Evolutionary conservation across 2,888 invertebrate genomes (phyloP), one percentile per base, ranked within the genome.

Genomic region (Chesias legatella): DNA sequence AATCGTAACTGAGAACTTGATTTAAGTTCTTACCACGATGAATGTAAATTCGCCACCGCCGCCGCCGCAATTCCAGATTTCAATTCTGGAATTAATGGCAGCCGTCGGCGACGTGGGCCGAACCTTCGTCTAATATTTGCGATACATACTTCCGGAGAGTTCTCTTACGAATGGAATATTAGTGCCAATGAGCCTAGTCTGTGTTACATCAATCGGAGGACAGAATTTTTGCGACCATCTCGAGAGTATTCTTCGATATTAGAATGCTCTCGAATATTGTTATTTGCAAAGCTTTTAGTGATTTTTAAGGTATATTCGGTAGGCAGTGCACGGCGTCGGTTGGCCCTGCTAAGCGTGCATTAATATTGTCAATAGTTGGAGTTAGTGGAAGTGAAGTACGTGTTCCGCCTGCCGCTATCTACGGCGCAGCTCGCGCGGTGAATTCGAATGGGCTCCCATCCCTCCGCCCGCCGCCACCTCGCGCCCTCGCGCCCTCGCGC

Each of bases 291-390:
- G 20, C 17, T 41, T 34, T 44, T 33, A 44, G 50, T 51, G 53
- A 51, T 67, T 73, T 76, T 73, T 60, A 33, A 43, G 60, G 51
- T 67, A 61, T 72, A 73, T 76, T 78, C 53, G 33, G 76, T 70
- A 81, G 71, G 76, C 79, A 56, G 54, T 69, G 71, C 84, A 80
- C 79, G 81, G 48, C 68, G 66, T 55, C 75, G 75, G 73, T 82
- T 78, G 78, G 81, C 77, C 77, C 76, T 78, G 79, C 77, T 85
- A 84, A 85, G 80, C 84, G 84, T 85, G 83, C 85, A 85, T 86
- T 85, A 85, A 85, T 86, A 85, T 85, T 86, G 86, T 88, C 86
- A 88, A 86, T 88, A 88, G 86, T 86, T 83, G 80, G 84, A 85
- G 85, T 86, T 86, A 84, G 84, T 85, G 79, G 85, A 85, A 88